phyloP scores from a whole-genome alignment of 2,797 vertebrate species.

The Lacerta bilineata region DNA sequence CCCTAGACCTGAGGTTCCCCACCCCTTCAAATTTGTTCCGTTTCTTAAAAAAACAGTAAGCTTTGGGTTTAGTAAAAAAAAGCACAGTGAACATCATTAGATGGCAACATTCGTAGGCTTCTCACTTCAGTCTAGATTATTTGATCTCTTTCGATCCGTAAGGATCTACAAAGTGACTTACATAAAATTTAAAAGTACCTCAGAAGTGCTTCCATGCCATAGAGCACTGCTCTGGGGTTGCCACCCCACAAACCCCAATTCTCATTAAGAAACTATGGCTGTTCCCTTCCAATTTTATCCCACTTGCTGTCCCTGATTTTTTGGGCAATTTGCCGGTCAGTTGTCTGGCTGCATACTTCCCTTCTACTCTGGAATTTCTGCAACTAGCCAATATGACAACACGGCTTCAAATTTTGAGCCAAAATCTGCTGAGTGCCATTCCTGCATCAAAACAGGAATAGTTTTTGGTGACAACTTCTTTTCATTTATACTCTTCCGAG shows the following conservation, averaged over 20 bases:
- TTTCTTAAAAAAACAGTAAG: conserved; percentile 35
- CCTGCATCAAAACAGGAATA: not conserved
- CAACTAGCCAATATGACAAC: not conserved
- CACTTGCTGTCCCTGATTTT: conserved; percentile 1
- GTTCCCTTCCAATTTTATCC: not conserved
- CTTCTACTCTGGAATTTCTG: not conserved
- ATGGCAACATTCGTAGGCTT: conserved; percentile 41
- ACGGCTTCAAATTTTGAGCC: not conserved
- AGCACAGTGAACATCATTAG: conserved; percentile 40
- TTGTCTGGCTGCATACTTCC: not conserved
- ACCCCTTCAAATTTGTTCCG: not conserved
- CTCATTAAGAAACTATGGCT: not conserved
- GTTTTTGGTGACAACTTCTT: not conserved
- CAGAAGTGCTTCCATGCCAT: not conserved
- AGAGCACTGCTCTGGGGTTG: not conserved
- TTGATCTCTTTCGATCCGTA: not conserved
- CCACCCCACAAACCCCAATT: not conserved
- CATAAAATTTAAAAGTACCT: not conserved
- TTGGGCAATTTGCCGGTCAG: not conserved
- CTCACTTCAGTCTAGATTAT: conserved; percentile 8
- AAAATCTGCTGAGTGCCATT: not conserved
- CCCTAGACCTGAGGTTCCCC: too few relatives aligned
- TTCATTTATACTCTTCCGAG: not conserved
- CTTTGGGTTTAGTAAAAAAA: conserved; percentile 62
- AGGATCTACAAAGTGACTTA: not conserved